These are phyloP conservation scores for Uria aalge DNA, from an alignment of 2,113 vertebrate species.

Conservation along the genomic window DNA sequence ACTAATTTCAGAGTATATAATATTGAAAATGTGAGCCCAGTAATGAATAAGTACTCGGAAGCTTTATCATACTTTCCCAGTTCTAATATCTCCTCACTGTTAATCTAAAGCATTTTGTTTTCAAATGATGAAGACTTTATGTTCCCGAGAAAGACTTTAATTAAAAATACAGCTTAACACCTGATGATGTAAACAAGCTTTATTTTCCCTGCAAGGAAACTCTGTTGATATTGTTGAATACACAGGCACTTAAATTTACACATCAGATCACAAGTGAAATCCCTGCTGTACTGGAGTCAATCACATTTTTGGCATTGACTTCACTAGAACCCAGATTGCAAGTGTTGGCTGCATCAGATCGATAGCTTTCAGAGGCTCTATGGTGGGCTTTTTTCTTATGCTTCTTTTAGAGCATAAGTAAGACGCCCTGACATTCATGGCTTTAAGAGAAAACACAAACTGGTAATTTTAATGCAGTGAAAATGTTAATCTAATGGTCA, in stretches of 20 bases:
- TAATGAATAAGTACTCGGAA: not conserved
- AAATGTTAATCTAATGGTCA: not conserved
- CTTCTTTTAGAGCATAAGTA: not conserved
- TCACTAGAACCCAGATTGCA: not conserved
- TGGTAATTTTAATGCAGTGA: not conserved
- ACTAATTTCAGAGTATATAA: not conserved
- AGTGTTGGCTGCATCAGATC: not conserved
- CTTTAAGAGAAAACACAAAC: not conserved
- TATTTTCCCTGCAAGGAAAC: not conserved
- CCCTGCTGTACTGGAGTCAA: not conserved
- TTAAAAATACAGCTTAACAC: not conserved
- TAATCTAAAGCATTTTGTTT: not conserved
- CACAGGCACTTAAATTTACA: not conserved
- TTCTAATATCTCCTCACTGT: fast-evolving
- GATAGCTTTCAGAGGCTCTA: not conserved
- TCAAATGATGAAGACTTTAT: not conserved
- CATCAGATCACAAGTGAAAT: not conserved
- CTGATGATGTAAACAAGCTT: not conserved
- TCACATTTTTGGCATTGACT: not conserved
- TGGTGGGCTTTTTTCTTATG: not conserved
- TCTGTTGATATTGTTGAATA: not conserved
- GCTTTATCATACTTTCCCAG: not conserved
- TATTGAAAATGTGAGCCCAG: not conserved
- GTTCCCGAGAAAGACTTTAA: not conserved
- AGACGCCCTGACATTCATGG: not conserved